Percentiles rank a stretch among this genome's conserved stretches.
These are phyloP conservation scores for Brachyptera putata DNA, from an alignment of 2,888 invertebrate species.

Conservation along the genomic window DNA sequence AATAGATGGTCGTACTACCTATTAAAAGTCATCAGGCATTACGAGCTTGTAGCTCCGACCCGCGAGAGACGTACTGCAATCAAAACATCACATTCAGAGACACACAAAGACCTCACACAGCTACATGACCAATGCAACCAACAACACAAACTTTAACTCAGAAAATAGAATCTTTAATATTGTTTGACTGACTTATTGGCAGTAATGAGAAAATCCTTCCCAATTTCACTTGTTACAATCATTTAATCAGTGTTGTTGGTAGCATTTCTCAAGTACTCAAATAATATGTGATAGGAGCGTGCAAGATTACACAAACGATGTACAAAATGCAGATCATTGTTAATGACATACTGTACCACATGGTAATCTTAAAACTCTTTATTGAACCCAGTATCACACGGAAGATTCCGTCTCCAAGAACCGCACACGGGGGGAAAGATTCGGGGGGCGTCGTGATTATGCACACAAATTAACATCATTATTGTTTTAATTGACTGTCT, in stretches of 20 bases:
- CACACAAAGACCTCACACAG: slow-evolving; percentile 5
- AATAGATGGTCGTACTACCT: slow-evolving; percentile 37
- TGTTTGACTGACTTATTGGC: not conserved
- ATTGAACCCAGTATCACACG: too few species aligned
- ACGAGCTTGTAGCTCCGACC: slow-evolving; percentile 78
- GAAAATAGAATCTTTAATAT: not conserved
- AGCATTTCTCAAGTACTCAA: too few species aligned
- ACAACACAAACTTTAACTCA: slow-evolving; percentile 5
- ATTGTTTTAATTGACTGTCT: too few species aligned
- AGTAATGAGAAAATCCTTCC: not conserved
- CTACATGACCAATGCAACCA: slow-evolving; percentile 3
- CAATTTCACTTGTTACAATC: not conserved
- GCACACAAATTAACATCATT: too few species aligned
- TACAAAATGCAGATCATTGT: too few species aligned
- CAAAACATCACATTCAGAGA: slow-evolving; percentile 36
- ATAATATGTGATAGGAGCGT: too few species aligned
- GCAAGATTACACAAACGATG: too few species aligned
- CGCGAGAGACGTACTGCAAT: slow-evolving; percentile 90
- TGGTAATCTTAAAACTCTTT: too few species aligned
- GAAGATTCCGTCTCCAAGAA: too few species aligned
- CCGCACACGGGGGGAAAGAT: too few species aligned
- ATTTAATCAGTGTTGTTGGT: not conserved
- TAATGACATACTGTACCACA: too few species aligned
- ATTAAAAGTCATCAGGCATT: slow-evolving; percentile 49
- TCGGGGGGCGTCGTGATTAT: too few species aligned